phyloP scores from a whole-genome alignment of 2,797 vertebrate species.

The Danio aesculapii region DNA sequence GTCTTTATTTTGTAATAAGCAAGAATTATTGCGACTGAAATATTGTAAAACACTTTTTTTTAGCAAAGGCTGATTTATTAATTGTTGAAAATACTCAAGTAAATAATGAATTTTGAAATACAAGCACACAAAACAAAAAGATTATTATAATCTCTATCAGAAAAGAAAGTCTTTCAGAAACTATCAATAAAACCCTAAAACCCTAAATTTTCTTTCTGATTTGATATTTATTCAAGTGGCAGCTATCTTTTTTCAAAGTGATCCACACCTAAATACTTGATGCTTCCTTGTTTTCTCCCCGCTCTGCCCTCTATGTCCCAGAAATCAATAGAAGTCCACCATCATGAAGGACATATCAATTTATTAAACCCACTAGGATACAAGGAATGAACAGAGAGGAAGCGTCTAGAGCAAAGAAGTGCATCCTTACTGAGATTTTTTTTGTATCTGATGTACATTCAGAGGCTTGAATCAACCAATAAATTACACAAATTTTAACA shows the following conservation, averaged over 20 bases:
- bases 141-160: background rate
- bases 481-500: background rate
- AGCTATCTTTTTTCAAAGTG: background rate
- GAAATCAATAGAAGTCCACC: background rate
- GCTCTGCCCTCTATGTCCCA: background rate
- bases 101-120: background rate
- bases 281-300: background rate
- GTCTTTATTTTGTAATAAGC: too few species aligned
- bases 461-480: background rate
- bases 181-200: too few species aligned
- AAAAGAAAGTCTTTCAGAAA: too few species aligned
- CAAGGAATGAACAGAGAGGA: background rate
- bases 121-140: background rate
- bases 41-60: too few species aligned
- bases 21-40: too few species aligned
- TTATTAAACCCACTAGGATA: background rate
- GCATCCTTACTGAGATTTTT: background rate
- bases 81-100: background rate
- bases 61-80: too few species aligned
- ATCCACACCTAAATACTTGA: background rate
- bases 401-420: background rate
- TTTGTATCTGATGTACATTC: background rate
- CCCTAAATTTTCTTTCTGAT: too few species aligned
- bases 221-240: too few species aligned
- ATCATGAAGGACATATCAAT: background rate